Conservation (phyloP, 2,888 invertebrate species). For the Pseudococcus viburni region DNA sequence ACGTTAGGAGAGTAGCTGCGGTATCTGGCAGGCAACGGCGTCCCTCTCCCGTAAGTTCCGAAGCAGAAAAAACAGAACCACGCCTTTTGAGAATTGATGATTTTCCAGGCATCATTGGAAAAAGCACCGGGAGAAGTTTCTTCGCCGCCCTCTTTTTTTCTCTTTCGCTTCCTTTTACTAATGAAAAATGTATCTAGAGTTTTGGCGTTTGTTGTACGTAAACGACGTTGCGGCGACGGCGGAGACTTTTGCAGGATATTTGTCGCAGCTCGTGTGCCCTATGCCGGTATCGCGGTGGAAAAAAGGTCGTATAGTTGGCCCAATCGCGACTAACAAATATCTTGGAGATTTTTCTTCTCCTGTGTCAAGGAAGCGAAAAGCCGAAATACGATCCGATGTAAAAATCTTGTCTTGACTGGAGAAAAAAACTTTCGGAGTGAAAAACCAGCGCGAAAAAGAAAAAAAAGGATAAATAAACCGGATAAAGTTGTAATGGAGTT, state of each 20-base stretch:
- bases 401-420: background rate
- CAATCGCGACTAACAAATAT: background rate
- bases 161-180: background rate
- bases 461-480: slow-evolving; percentile 7
- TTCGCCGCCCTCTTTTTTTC: background rate
- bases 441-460: background rate
- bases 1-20: background rate
- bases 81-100: slow-evolving; percentile 50
- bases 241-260: background rate
- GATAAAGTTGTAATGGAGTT: slow-evolving; percentile 41
- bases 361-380: background rate
- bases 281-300: background rate
- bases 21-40: background rate
- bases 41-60: background rate
- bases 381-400: background rate
- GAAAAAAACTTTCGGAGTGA: background rate
- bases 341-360: background rate
- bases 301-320: background rate
- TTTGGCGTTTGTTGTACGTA: background rate
- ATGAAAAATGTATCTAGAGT: slow-evolving; percentile 32
- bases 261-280: background rate
- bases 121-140: background rate
- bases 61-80: slow-evolving; percentile 10
- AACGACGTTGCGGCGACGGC: background rate
- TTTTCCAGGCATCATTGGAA: slow-evolving; percentile 13